Evolutionary conservation across 2,888 invertebrate species (phyloP), one percentile per base, ranked within the genome.

Genomic region (Mayetiola destructor): DNA sequence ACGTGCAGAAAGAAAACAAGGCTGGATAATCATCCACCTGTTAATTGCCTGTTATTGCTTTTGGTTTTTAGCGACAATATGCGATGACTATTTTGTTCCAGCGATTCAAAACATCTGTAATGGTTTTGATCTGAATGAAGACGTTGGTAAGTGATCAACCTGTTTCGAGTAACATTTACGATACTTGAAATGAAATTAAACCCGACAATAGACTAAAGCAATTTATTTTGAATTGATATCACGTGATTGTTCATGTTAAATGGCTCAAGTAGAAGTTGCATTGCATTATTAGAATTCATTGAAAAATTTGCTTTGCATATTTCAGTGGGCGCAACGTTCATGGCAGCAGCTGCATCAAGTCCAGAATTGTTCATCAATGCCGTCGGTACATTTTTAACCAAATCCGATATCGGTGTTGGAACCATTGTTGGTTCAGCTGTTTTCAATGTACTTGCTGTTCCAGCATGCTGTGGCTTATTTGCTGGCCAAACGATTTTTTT

Each of bases 1-100:
- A 0, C 77, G 81, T 40, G 66, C 71, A 14, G 79, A 86, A 64
- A 76, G 89, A 27, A 77, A 78, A 66, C 61, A 62, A 40, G 65
- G 62, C 12, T 65, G 66, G 63, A 63, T 67, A 56, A 27, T 61
- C 27, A 35, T 65, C 2, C 66, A 68, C 56, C 60, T 65, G 3
- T 6, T 66, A 0, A 2, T 64, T 2, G 64, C 64, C 4, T 32
- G 85, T 58, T 93, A 92, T 72, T 79, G 86, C 64, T 92, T 92
- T 67, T 75, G 85, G 37, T 74, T 88, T 35, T 75, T 93, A 59
- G 89, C 88, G 8, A 77, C 84, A 40, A 82, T 88, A 12, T 89
- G 91, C 67, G 89, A 91, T 69, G 85, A 88, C 65, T 91, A 87
- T 70, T 91, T 92, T 69, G 88, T 91, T n/a, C 88, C 90, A 0